Conservation (phyloP, 2,888 invertebrate genomes). For the Acleris literana region DNA sequence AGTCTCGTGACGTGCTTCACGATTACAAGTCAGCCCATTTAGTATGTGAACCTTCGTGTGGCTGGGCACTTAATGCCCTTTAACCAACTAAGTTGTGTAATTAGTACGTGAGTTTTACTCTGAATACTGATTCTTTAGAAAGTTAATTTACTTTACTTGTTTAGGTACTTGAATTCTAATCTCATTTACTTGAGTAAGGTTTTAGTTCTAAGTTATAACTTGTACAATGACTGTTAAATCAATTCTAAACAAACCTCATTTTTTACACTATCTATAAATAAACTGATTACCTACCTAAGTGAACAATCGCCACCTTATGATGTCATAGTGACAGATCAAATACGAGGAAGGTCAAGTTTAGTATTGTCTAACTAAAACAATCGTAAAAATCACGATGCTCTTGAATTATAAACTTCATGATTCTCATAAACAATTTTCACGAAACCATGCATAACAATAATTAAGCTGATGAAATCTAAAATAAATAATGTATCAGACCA, state of each 20-base stretch:
- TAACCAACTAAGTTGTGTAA: slow-evolving; percentile 28
- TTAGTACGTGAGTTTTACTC: slow-evolving; percentile 31
- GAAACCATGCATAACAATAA: too few species aligned
- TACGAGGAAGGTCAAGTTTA: slow-evolving; percentile 24
- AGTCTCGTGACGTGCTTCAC: slow-evolving; percentile 29
- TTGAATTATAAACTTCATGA: neutral
- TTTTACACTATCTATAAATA: neutral
- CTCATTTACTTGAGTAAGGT: slow-evolving; percentile 9
- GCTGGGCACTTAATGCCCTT: slow-evolving; percentile 26
- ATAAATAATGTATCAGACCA: slow-evolving; percentile 17
- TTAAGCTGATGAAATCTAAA: slow-evolving; percentile 1
- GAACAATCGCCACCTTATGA: slow-evolving; percentile 35
- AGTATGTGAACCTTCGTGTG: slow-evolving; percentile 27
- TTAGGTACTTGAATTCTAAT: slow-evolving; percentile 24
- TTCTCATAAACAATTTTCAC: too few species aligned
- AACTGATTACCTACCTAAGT: slow-evolving; percentile 9
- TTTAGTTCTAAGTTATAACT: too few species aligned
- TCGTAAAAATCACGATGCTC: slow-evolving; percentile 1
- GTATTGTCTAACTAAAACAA: slow-evolving; percentile 2
- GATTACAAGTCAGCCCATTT: slow-evolving; percentile 19
- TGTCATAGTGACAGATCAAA: slow-evolving; percentile 45
- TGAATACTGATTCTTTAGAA: slow-evolving; percentile 35
- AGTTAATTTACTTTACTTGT: slow-evolving; percentile 13
- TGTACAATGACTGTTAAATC: too few species aligned
- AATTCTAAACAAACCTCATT: neutral